Base-by-base conservation (phyloP, 2,888 invertebrate species). In the Cosmorhoe ocellata region DNA sequence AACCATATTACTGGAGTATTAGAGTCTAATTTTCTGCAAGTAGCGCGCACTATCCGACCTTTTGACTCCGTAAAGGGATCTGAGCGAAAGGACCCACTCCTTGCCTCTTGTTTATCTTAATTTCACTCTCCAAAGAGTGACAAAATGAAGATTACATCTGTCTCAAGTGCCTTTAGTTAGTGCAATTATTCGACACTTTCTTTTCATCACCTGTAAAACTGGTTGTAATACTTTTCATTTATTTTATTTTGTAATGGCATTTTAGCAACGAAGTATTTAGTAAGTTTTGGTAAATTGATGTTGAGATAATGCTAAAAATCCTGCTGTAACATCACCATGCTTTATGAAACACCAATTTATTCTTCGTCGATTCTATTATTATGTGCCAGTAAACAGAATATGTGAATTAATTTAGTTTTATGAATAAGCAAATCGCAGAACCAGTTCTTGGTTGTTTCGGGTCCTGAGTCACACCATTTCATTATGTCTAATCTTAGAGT, bases 91-190 rank as follows among this genome's bases (percentile, higher is more conserved):
- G 85, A 82, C 79, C 84, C 78, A 80, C 80, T 85, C 76, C 80
- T 79, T 81, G 75, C 74, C 77, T 81, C 83, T 82, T 86, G 84
- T 86, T 84, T 85, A 85, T 87, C 84, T 85, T 86, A 84, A 87
- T 87, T 85, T 86, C 73, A 76, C 79, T 80, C 76, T 69, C 74
- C 64, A 73, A 75, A 84, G 80, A 79, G 76, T 83, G 83, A 81
- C 84, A 84, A 83, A 53, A 82, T 81, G 76, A 71, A 76, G 69
- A 80, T 81, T 78, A 79, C 72, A 71, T 69, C 69, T 70, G 74
- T 75, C 68, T 74, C 79, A 77, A 71, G 67, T 73, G 74, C 71
- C 71, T 68, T 67, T 69, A 49, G 37, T 67, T 69, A 49, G 37
- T 43, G 39, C 47, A 22, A 43, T 31, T 32, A 8, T 44, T 44